phyloP scores from a whole-genome alignment of 2,113 vertebrate species.

The Neolamprologus hecqui region DNA sequence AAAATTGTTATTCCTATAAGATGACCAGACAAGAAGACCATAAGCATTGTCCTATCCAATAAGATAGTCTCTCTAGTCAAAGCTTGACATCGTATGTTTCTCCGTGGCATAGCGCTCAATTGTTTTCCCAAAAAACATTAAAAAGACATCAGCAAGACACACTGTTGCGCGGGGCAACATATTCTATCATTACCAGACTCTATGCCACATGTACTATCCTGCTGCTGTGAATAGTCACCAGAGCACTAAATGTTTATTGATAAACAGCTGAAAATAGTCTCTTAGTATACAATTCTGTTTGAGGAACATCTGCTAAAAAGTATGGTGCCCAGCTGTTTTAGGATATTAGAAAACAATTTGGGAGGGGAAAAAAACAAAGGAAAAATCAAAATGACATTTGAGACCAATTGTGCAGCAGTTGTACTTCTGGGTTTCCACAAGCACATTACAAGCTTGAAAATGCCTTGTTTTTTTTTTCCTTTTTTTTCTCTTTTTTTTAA shows the following conservation, averaged over 20 bases:
- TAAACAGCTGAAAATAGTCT: not conserved
- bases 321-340: not conserved
- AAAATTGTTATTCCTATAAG: not conserved
- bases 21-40: not conserved
- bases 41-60: not conserved
- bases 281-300: not conserved
- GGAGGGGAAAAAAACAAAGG: not conserved
- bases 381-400: not conserved
- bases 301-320: not conserved
- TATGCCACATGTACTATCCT: not conserved
- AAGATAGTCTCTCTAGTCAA: not conserved
- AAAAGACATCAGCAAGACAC: not conserved
- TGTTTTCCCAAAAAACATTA: not conserved
- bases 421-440: not conserved
- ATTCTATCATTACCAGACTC: not conserved
- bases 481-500: rapidly evolving
- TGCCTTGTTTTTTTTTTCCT: rapidly evolving
- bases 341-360: not conserved
- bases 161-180: not conserved
- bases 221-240: not conserved
- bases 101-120: not conserved
- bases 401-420: not conserved
- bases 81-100: not conserved
- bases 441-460: not conserved
- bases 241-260: not conserved